Conservation (phyloP, 2,888 invertebrate genomes). For the Pollenia angustigena region DNA sequence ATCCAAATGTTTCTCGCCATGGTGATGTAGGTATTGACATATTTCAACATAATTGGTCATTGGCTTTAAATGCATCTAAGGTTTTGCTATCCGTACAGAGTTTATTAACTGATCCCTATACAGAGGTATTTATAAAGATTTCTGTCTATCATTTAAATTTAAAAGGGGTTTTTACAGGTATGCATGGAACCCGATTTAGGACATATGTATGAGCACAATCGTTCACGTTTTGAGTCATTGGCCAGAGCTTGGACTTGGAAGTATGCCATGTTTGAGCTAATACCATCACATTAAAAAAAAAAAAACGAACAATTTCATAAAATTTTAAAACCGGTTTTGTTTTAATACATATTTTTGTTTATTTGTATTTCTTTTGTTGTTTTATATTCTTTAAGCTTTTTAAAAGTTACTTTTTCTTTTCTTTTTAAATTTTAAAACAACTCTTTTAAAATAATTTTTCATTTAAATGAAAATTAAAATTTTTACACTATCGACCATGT, state of each 20-base stretch:
- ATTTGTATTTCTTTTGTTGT: constrained; percentile 39
- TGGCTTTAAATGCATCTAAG: constrained; percentile 95
- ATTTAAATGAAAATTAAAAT: constrained; percentile 45
- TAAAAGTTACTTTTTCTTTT: constrained; percentile 35
- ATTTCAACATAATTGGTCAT: constrained; percentile 98
- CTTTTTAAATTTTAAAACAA: constrained; percentile 30
- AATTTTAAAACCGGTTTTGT: neutral
- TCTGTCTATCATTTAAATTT: neutral
- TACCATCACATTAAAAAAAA: constrained; percentile 82
- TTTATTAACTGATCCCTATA: constrained; percentile 94
- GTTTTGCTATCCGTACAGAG: constrained; percentile 95
- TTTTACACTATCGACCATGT: constrained; percentile 2
- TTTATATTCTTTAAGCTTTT: constrained; percentile 60
- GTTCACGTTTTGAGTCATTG: constrained; percentile 90
- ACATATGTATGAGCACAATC: constrained; percentile 90
- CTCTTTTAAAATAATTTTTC: constrained; percentile 35
- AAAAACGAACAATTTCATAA: no score
- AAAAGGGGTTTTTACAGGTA: constrained; percentile 85
- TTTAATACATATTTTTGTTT: constrained; percentile 17
- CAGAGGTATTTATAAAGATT: constrained; percentile 85
- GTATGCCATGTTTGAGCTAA: constrained; percentile 93
- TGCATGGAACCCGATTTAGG: constrained; percentile 96
- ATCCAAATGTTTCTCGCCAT: constrained; percentile 97
- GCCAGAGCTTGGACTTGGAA: constrained; percentile 96
- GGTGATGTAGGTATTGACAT: constrained; percentile 98